These are phyloP conservation scores for Dioctria rufipes DNA, from an alignment of 2,888 invertebrate species.

Conservation along the genomic window DNA sequence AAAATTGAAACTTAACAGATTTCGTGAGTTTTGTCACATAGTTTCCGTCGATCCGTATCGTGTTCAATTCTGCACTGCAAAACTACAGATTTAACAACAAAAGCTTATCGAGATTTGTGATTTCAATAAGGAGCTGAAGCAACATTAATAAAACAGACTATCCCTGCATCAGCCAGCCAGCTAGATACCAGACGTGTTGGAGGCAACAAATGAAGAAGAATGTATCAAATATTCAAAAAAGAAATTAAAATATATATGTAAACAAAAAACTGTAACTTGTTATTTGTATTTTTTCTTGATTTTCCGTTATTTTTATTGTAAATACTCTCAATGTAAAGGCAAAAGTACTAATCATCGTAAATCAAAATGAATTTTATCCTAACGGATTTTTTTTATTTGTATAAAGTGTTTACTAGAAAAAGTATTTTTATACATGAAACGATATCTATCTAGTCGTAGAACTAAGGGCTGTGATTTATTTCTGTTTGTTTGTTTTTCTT, in stretches of 20 bases:
- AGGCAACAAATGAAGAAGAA: conserved; percentile 45
- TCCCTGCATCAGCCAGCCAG: background rate
- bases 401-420: conserved; percentile 22
- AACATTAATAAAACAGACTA: background rate
- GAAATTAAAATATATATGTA: conserved; percentile 47
- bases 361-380: conserved; percentile 12
- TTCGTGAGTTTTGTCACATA: background rate
- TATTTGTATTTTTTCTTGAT: conserved; percentile 47
- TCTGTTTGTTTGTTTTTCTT: conserved; percentile 15
- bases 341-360: conserved; percentile 36
- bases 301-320: conserved; percentile 43
- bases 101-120: background rate
- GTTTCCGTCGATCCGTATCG: background rate
- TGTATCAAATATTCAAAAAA: conserved; percentile 42
- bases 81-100: background rate
- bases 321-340: conserved; percentile 45
- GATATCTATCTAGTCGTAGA: conserved; percentile 26
- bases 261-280: conserved; percentile 48
- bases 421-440: conserved; percentile 38
- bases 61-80: background rate
- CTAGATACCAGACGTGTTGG: background rate
- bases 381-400: conserved; percentile 36
- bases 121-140: background rate
- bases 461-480: conserved; percentile 43
- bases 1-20: background rate